phyloP scores from a whole-genome alignment of 2,797 vertebrate genomes.

The Alauda arvensis region DNA sequence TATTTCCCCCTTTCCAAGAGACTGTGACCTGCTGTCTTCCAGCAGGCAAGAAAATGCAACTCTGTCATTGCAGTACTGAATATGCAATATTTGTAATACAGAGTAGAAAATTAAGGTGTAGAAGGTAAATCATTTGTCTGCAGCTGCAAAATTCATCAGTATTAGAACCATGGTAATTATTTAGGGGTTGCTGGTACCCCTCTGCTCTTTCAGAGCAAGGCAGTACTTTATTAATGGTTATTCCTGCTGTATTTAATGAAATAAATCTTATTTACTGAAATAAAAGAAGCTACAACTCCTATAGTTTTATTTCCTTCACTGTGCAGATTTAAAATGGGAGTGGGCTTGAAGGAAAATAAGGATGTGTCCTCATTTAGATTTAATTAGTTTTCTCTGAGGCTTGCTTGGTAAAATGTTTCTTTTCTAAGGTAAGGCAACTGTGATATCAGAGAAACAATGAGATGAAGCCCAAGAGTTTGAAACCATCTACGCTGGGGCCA shows the following conservation, averaged over 20 bases:
- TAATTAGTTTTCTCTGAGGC: neutral
- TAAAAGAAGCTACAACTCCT: neutral
- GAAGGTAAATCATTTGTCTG: neutral
- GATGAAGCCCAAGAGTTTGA: neutral
- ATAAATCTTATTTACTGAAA: neutral
- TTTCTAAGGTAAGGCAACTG: neutral
- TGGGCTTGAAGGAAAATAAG: neutral
- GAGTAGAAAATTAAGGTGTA: neutral
- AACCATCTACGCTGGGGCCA: neutral
- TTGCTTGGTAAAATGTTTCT: neutral
- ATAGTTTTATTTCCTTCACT: neutral
- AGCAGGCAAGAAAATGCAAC: neutral
- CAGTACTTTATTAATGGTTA: conserved; percentile 6
- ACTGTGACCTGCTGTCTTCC: neutral
- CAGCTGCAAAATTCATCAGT: neutral
- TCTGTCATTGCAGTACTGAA: neutral
- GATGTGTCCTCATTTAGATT: neutral
- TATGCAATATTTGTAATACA: neutral
- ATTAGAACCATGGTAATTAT: neutral
- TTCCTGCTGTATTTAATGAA: neutral
- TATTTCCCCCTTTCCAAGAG: neutral
- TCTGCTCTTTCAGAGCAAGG: neutral
- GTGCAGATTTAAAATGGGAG: neutral
- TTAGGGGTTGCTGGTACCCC: neutral
- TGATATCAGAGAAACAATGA: neutral